Conservation (phyloP, 2,797 vertebrate species). For the Xenops minutus region DNA sequence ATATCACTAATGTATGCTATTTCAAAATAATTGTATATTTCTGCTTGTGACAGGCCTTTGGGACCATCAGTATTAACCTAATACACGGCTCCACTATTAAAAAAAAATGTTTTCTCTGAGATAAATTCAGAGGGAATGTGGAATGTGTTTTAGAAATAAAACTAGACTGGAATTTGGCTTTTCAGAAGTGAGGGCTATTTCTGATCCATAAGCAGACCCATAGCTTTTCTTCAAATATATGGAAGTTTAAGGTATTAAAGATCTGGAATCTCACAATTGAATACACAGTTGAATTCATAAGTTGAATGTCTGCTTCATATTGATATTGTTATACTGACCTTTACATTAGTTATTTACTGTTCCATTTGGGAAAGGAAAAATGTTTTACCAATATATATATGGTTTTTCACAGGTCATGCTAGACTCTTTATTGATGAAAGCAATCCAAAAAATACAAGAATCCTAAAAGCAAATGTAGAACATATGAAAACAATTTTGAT, state of each 20-base stretch:
- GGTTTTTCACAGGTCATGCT: neutral
- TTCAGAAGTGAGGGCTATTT: neutral
- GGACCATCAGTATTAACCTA: neutral
- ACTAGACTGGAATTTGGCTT: neutral
- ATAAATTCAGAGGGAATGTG: neutral
- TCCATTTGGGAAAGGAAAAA: neutral
- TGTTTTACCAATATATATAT: neutral
- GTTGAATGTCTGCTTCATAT: neutral
- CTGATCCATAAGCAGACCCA: neutral
- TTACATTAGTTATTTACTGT: neutral
- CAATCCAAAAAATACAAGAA: neutral
- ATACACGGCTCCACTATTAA: neutral
- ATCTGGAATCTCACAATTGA: neutral
- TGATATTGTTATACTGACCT: neutral
- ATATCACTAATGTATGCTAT: neutral
- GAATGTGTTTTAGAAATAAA: neutral
- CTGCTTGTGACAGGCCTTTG: neutral
- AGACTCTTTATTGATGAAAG: neutral
- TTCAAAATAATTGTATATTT: neutral
- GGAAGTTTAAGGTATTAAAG: neutral
- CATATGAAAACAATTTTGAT: neutral
- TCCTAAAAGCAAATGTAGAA: neutral
- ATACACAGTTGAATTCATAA: neutral
- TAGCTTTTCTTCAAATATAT: neutral
- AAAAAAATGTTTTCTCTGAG: neutral